phyloP scores from a whole-genome alignment of 2,797 vertebrate species.

The Zenarchopterus dispar region DNA sequence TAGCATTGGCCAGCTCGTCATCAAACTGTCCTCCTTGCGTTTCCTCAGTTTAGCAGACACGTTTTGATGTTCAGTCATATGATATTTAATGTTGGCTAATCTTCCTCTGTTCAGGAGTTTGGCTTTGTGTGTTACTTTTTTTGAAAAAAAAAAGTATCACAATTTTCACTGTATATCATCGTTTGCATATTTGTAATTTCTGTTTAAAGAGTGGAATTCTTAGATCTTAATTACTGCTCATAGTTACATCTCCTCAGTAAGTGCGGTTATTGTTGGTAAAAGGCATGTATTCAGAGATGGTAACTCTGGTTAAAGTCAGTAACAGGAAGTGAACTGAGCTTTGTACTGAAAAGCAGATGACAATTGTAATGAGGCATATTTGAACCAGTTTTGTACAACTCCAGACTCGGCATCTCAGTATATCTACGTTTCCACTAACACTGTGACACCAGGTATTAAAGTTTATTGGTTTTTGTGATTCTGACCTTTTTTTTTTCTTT shows the following conservation, averaged over 20 bases:
- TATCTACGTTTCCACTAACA: conserved; percentile 86
- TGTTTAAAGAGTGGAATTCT: conserved; percentile 46
- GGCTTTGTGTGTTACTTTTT: conserved; percentile 52
- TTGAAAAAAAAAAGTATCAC: conserved; percentile 21
- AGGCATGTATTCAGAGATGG: conserved; percentile 9
- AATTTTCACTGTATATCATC: conserved; percentile 24
- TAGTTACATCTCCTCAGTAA: background rate
- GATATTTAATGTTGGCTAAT: conserved; percentile 33
- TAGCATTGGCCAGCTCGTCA: conserved; percentile 40
- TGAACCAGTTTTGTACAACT: conserved; percentile 77
- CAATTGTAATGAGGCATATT: conserved; percentile 80
- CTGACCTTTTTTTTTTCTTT: conserved; percentile 31
- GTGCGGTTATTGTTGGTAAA: conserved; percentile 10
- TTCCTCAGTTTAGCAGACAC: conserved; percentile 10
- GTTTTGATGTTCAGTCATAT: conserved; percentile 46
- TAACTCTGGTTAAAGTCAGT: conserved; percentile 23
- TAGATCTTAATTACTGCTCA: conserved; percentile 1
- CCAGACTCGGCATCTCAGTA: conserved; percentile 52
- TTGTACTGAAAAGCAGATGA: conserved; percentile 48
- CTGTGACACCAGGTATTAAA: conserved; percentile 88
- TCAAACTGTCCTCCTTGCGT: background rate
- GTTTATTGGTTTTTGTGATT: conserved; percentile 70
- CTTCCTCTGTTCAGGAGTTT: conserved; percentile 37
- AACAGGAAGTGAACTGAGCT: conserved; percentile 16
- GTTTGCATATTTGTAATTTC: conserved; percentile 65